phyloP scores from a whole-genome alignment of 1,140 invertebrate species.

The Polypedilum pembai region DNA sequence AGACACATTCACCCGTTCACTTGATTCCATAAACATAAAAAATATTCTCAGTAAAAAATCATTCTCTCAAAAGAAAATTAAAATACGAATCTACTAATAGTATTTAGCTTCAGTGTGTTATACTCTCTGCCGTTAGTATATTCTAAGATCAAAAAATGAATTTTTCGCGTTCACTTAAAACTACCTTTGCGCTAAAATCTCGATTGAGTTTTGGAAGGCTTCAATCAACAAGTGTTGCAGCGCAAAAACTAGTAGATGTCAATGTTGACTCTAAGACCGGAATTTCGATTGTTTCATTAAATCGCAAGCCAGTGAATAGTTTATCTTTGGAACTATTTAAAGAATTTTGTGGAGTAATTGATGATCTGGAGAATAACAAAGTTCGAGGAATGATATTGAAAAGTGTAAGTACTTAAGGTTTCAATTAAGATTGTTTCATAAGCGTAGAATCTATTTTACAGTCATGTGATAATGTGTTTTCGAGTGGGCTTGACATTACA shows the following conservation, averaged over 20 bases:
- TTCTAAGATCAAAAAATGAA: background rate
- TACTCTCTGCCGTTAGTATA: background rate
- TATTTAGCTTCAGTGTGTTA: background rate
- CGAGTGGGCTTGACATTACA: background rate
- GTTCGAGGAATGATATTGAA: background rate
- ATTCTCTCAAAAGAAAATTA: background rate
- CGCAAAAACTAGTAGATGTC: background rate
- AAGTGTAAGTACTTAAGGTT: background rate
- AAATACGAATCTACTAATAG: background rate
- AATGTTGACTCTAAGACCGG: background rate
- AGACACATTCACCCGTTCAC: too few species aligned
- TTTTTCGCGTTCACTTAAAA: slow-evolving; percentile 7
- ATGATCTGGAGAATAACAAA: background rate
- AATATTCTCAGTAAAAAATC: background rate
- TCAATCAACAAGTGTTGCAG: background rate
- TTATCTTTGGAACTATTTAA: background rate
- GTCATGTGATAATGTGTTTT: slow-evolving; percentile 13
- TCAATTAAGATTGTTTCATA: background rate
- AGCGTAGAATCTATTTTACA: background rate
- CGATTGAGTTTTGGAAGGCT: background rate
- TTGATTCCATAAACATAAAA: background rate
- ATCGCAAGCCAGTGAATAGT: background rate
- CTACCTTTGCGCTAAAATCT: background rate
- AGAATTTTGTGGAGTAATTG: background rate
- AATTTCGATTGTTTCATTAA: background rate